Conservation (phyloP, 2,113 vertebrate species). For the Phalacrocorax brasilianus region DNA sequence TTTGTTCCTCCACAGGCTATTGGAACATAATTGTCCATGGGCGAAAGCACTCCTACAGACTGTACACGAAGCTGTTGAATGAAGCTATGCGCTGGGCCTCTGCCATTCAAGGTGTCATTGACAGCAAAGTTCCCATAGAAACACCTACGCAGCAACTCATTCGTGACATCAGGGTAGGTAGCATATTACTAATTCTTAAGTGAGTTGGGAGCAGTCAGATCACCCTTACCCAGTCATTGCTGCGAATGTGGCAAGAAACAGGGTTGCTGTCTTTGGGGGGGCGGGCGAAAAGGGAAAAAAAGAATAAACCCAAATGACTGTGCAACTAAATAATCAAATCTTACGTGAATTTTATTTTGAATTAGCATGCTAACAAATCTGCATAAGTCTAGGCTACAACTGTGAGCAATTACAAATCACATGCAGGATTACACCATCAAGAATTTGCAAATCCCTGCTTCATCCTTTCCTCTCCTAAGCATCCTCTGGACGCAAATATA, state of each 20-base stretch:
- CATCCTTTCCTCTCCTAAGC: not conserved
- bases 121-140: slow-evolving; percentile 90
- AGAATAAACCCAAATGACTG: not conserved
- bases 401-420: not conserved
- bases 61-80: slow-evolving; percentile 88
- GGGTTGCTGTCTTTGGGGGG: not conserved
- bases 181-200: not conserved
- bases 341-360: not conserved
- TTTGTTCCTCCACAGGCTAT: slow-evolving; percentile 76
- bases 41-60: slow-evolving; percentile 87
- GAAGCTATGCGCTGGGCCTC: slow-evolving; percentile 92
- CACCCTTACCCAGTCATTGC: not conserved
- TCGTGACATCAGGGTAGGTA: slow-evolving; percentile 87
- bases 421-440: not conserved
- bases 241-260: not conserved
- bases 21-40: slow-evolving; percentile 91
- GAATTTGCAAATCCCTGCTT: not conserved
- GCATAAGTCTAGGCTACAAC: not conserved
- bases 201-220: not conserved
- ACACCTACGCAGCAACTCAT: slow-evolving; percentile 93
- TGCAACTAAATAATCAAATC: not conserved
- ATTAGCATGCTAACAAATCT: not conserved
- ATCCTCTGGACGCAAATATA: not conserved
- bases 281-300: not conserved
- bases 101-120: slow-evolving; percentile 89